phyloP scores from a whole-genome alignment of 2,113 vertebrate species.

The Rhinogobius similis region DNA sequence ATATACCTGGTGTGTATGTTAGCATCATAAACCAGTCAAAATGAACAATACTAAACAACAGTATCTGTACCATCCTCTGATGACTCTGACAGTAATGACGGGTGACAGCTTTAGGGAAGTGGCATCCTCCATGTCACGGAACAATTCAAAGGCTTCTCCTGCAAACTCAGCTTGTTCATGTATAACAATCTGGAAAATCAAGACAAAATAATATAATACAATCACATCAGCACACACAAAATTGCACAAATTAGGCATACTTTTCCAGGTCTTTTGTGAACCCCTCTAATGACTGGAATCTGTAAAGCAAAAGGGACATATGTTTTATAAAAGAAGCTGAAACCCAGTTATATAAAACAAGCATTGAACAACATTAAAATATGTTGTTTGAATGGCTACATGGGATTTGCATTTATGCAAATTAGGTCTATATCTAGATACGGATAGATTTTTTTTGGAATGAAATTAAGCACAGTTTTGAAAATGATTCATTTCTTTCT shows the following conservation, averaged over 20 bases:
- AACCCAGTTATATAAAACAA: neutral
- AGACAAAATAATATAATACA: neutral
- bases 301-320: constrained; percentile 22
- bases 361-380: constrained; percentile 10
- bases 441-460: too few species aligned
- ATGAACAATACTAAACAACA: neutral
- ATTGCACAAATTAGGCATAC: constrained; percentile 64
- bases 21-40: neutral
- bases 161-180: constrained; percentile 75
- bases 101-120: constrained; percentile 84
- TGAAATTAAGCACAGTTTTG: too few species aligned
- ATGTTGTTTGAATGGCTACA: constrained; percentile 16
- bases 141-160: constrained; percentile 80
- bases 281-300: constrained; percentile 61
- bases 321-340: neutral
- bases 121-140: constrained; percentile 83
- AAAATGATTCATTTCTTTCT: constrained; percentile 30
- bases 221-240: neutral
- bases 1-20: neutral
- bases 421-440: neutral
- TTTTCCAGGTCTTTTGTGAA: constrained; percentile 92
- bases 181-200: constrained; percentile 82
- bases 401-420: constrained; percentile 48
- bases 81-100: constrained; percentile 83
- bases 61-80: constrained; percentile 89